Evolutionary conservation across 2,797 vertebrate species (phyloP).

Genomic region (Sebastolobus alascanus): DNA sequence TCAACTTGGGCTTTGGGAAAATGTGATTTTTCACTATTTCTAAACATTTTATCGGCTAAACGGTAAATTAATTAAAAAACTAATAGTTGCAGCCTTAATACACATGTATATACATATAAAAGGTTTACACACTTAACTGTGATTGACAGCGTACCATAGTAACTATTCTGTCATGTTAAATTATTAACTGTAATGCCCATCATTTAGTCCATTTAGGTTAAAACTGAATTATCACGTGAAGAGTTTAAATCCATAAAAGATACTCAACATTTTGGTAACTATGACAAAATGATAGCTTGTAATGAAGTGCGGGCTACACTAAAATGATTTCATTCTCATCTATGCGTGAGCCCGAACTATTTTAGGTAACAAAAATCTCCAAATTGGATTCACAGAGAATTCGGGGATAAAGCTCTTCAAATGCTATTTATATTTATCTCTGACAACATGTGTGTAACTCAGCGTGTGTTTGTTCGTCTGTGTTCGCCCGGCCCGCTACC

Average conservation of each 20-base stretch:
- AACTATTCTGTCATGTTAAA: conserved; percentile 9
- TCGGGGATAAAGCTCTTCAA: conserved; percentile 29
- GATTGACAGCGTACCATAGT: neutral
- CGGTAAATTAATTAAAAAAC: neutral
- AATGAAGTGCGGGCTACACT: neutral
- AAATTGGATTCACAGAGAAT: conserved; percentile 36
- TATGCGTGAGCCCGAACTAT: conserved; percentile 8
- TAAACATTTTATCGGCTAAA: neutral
- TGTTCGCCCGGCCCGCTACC: conserved; percentile 18
- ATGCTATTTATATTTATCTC: conserved; percentile 29
- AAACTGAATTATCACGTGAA: conserved; percentile 18
- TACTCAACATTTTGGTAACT: conserved; percentile 8
- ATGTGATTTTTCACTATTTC: neutral
- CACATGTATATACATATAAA: neutral
- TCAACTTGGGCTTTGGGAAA: neutral
- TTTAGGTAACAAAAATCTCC: conserved; percentile 14
- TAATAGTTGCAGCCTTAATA: neutral
- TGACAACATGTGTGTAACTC: conserved; percentile 19
- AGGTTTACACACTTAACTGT: neutral
- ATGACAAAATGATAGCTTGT: neutral
- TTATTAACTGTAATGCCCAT: conserved; percentile 9
- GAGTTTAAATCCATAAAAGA: conserved; percentile 10
- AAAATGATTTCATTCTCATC: neutral
- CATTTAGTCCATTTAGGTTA: neutral
- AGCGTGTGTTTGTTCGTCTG: conserved; percentile 12